Evolutionary conservation across 2,797 vertebrate species (phyloP).

Genomic region (Anguilla pacifica): DNA sequence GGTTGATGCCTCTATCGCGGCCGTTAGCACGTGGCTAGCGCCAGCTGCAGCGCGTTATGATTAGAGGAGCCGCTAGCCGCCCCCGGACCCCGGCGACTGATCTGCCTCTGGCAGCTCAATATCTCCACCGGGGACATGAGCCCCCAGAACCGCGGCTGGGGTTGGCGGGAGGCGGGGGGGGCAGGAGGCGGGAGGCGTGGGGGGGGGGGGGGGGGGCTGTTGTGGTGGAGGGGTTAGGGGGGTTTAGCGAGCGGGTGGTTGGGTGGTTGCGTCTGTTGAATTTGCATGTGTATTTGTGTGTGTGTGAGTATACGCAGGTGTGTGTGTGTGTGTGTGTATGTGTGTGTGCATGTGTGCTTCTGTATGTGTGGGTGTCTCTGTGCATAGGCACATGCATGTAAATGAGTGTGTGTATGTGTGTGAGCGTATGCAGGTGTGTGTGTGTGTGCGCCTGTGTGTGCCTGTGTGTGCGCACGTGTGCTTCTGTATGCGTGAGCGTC

Average conservation of each 20-base stretch:
- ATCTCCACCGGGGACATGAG: constrained; percentile 83
- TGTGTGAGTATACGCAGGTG: constrained; percentile 43
- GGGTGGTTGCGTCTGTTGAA: too few species aligned
- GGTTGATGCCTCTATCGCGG: constrained; percentile 77
- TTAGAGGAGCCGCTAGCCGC: constrained; percentile 80
- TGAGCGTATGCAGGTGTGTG: not conserved
- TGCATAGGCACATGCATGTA: constrained; percentile 40
- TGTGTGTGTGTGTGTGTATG: constrained; percentile 31
- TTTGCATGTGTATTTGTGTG: constrained; percentile 30
- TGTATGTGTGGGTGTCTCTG: constrained; percentile 13
- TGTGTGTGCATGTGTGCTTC: not conserved
- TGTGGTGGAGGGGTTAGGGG: too few species aligned
- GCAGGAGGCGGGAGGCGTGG: not conserved
- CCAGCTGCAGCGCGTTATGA: constrained; percentile 80
- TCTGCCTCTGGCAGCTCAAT: constrained; percentile 80
- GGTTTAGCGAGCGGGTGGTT: too few species aligned
- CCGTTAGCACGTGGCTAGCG: constrained; percentile 35
- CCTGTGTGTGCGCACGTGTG: not conserved
- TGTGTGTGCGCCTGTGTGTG: constrained; percentile 17
- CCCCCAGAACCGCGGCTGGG: constrained; percentile 59
- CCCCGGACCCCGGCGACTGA: constrained; percentile 79
- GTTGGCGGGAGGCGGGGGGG: constrained; percentile 36
- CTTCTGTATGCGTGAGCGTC: not conserved
- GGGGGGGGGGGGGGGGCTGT: constrained; percentile 32
- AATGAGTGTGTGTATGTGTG: constrained; percentile 33